A percentile compares a stretch with the other conserved stretches of the same genome.
Evolutionary conservation across 2,888 invertebrate genomes (phyloP).

Genomic region (Plebejus argus): DNA sequence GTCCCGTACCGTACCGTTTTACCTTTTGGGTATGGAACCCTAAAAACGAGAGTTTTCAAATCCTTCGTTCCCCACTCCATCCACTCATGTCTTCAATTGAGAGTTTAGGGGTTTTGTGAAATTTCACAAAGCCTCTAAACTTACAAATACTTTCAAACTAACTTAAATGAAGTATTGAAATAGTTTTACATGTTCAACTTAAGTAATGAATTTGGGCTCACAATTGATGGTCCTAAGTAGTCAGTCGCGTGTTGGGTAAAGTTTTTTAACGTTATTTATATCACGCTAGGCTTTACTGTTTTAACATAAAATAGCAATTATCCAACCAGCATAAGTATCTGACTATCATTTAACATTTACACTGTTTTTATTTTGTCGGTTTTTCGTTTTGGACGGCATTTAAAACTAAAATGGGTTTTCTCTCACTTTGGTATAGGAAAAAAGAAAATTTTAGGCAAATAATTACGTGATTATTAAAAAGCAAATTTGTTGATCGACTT

Average conservation of each 20-base stretch:
- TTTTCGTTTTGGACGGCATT: neutral
- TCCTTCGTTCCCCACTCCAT: too few relatives aligned
- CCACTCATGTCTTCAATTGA: neutral
- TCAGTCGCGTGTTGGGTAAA: neutral
- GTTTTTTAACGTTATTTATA: neutral
- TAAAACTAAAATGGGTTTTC: too few relatives aligned
- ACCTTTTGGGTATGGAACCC: too few relatives aligned
- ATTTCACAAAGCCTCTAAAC: neutral
- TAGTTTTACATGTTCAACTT: neutral
- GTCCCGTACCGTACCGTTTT: too few relatives aligned
- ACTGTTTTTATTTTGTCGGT: neutral
- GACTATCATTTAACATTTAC: neutral
- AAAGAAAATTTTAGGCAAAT: too few relatives aligned
- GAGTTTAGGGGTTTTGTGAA: neutral
- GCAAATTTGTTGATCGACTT: too few relatives aligned
- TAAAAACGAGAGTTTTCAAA: too few relatives aligned
- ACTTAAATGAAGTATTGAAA: slow-evolving; percentile 22
- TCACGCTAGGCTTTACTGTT: neutral
- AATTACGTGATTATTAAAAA: too few relatives aligned
- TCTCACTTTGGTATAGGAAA: too few relatives aligned
- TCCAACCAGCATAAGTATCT: neutral
- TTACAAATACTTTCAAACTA: neutral
- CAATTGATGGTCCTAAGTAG: neutral
- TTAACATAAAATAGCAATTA: slow-evolving; percentile 10
- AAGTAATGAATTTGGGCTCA: slow-evolving; percentile 9